phyloP scores from a whole-genome alignment of 1,140 invertebrate genomes.

The Diorhabda elongata region DNA sequence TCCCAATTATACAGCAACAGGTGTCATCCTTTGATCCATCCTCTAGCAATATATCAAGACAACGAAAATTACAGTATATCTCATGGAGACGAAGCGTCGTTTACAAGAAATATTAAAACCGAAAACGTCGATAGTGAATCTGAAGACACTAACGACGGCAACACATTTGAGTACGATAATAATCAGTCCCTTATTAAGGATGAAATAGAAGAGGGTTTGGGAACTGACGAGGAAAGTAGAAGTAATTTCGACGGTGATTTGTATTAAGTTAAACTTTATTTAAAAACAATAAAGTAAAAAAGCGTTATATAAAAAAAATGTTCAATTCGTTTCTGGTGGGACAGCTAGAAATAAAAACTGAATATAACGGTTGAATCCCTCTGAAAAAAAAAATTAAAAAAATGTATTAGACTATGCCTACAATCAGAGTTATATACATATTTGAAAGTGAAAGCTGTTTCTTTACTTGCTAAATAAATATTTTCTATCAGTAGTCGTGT shows the following conservation, averaged over 20 bases:
- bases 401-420: too few species aligned
- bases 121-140: conserved; percentile 6
- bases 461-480: too few species aligned
- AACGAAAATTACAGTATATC: background rate
- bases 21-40: conserved; percentile 42
- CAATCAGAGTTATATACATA: too few species aligned
- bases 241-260: background rate
- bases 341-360: conserved; percentile 71
- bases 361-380: conserved; percentile 61
- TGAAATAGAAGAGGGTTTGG: background rate
- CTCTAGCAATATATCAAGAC: conserved; percentile 23
- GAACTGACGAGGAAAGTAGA: background rate
- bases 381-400: conserved; percentile 54
- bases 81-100: conserved; percentile 1
- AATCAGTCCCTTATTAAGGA: background rate
- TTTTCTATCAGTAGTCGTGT: too few species aligned
- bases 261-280: conserved; percentile 3
- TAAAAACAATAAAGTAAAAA: background rate
- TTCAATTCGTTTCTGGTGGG: conserved; percentile 50
- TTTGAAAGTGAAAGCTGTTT: too few species aligned
- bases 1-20: conserved; percentile 44
- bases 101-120: background rate
- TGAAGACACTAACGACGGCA: background rate
- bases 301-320: background rate
- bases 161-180: background rate